Evolutionary conservation across 2,113 vertebrate species (phyloP).

Genomic region (Procavia capensis): DNA sequence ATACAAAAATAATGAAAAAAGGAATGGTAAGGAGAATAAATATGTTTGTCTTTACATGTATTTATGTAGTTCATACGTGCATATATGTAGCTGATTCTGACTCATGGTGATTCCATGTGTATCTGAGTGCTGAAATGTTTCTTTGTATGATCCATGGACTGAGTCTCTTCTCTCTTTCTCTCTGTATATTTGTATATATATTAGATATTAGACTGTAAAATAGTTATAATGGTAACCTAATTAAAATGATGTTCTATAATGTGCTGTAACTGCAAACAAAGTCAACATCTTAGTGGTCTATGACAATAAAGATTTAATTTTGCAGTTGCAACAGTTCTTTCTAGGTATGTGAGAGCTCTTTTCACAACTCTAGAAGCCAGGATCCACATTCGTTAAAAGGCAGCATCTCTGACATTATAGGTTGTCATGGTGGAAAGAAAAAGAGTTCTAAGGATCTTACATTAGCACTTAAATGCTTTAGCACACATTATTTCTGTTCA

Average conservation of each 20-base stretch:
- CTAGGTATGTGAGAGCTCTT: background rate
- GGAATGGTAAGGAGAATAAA: background rate
- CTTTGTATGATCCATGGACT: no score
- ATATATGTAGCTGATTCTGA: no score
- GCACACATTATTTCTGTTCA: background rate
- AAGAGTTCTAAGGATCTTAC: background rate
- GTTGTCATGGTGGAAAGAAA: background rate
- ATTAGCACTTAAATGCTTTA: background rate
- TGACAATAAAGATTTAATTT: background rate
- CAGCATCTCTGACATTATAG: background rate
- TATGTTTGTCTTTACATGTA: background rate
- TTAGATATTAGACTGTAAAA: no score
- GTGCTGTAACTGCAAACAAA: background rate
- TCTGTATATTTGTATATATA: no score
- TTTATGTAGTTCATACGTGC: no score
- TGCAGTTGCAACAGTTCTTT: background rate
- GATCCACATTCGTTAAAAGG: background rate
- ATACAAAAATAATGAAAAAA: background rate
- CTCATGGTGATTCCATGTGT: no score
- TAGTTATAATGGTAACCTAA: background rate
- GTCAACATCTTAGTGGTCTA: background rate
- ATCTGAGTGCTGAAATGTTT: no score
- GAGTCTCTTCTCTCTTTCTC: no score
- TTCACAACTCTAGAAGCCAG: background rate
- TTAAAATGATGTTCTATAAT: conserved; percentile 19